Conservation (phyloP, 2,888 invertebrate species). For the Microctonus brassicae region DNA sequence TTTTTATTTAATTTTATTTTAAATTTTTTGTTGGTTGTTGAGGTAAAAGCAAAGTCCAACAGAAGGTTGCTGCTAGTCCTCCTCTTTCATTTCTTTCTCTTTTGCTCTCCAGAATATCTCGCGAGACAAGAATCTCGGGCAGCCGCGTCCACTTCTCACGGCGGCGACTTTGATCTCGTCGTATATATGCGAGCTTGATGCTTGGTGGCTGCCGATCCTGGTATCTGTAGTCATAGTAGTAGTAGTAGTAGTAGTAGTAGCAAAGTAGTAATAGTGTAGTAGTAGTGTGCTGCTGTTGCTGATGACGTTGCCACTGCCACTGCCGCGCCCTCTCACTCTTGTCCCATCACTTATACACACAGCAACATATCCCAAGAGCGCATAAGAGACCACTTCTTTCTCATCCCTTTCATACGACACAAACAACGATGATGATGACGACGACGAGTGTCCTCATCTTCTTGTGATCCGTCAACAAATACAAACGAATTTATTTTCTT, state of each 20-base stretch:
- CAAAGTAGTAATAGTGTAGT: too few species aligned
- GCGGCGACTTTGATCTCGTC: conserved; percentile 65
- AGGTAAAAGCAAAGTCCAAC: conserved; percentile 35
- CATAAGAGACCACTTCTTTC: conserved; percentile 18
- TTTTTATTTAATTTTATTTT: background rate
- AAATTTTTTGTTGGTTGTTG: background rate
- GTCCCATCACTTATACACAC: background rate
- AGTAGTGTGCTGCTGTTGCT: conserved; percentile 34
- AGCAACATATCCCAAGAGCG: conserved; percentile 17
- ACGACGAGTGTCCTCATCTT: conserved; percentile 21
- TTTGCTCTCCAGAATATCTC: conserved; percentile 55
- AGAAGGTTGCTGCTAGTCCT: conserved; percentile 43
- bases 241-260: too few species aligned
- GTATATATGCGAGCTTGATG: conserved; percentile 40
- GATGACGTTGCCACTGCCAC: conserved; percentile 2
- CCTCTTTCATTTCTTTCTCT: background rate
- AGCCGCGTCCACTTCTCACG: conserved; percentile 66
- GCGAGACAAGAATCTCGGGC: conserved; percentile 67
- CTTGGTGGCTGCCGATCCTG: conserved; percentile 33
- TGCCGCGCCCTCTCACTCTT: conserved; percentile 4
- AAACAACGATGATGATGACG: too few species aligned
- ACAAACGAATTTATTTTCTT: too few species aligned
- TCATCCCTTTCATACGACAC: conserved; percentile 26
- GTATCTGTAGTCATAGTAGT: conserved; percentile 44
- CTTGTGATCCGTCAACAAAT: conserved; percentile 7